phyloP scores from a whole-genome alignment of 2,797 vertebrate species.

The Cottoperca gobio region DNA sequence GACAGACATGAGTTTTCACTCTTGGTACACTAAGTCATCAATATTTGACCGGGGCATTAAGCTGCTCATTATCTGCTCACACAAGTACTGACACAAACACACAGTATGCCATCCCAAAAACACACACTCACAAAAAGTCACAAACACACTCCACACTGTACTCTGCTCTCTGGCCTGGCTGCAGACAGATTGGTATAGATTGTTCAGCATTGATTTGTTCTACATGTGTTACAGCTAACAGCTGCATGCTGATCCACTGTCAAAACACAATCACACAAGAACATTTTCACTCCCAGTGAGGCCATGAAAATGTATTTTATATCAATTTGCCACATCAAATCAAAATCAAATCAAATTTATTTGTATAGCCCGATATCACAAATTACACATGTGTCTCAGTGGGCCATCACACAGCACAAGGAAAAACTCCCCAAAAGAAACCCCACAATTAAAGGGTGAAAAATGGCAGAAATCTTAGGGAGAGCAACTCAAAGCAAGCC shows the following conservation, averaged over 20 bases:
- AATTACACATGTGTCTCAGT: too few species aligned
- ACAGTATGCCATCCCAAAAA: neutral
- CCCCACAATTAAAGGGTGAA: too few species aligned
- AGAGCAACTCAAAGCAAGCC: too few species aligned
- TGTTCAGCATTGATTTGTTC: constrained; percentile 66
- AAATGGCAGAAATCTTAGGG: too few species aligned
- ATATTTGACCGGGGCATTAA: constrained; percentile 33
- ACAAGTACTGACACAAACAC: neutral
- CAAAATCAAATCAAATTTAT: too few species aligned
- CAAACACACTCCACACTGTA: neutral
- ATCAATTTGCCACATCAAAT: neutral
- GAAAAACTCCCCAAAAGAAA: too few species aligned
- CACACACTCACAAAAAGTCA: neutral
- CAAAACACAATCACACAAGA: constrained; percentile 29
- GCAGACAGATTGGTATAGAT: constrained; percentile 46
- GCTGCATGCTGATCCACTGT: constrained; percentile 29
- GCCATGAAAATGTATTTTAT: neutral
- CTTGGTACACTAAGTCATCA: constrained; percentile 46
- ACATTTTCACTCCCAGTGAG: constrained; percentile 8
- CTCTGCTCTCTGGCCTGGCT: constrained; percentile 16
- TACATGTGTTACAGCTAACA: constrained; percentile 53
- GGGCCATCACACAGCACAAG: too few species aligned
- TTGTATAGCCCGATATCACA: too few species aligned
- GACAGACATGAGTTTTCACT: constrained; percentile 33
- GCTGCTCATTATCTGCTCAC: constrained; percentile 18